Percentiles rank a stretch among this genome's conserved stretches.
Conservation (phyloP, 1,140 invertebrate genomes). For the Sipha flava region DNA sequence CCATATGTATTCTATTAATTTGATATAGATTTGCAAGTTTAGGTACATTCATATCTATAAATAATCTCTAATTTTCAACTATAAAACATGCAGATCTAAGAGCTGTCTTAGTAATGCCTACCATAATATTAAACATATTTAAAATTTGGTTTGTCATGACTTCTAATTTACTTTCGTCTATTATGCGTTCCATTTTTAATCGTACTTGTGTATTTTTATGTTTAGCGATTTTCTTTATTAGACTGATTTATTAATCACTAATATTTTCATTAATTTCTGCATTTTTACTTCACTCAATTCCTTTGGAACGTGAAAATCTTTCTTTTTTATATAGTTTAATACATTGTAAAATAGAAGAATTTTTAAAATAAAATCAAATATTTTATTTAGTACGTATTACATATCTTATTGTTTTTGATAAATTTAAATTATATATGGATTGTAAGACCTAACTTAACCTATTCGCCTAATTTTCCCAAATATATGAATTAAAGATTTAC, state of each 20-base stretch:
- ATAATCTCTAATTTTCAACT: neutral
- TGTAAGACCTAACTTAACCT: no score
- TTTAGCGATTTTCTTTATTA: neutral
- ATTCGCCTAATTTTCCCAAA: no score
- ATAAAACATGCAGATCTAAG: neutral
- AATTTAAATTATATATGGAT: no score
- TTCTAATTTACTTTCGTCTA: neutral
- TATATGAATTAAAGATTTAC: no score
- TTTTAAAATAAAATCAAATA: no score
- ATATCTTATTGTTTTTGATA: no score
- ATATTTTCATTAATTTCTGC: neutral
- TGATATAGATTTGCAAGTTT: neutral
- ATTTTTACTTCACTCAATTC: neutral
- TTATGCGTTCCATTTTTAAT: neutral
- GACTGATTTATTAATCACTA: neutral
- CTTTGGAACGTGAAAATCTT: neutral
- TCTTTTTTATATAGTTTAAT: neutral
- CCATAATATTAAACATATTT: neutral
- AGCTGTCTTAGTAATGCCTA: neutral
- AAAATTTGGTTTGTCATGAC: neutral
- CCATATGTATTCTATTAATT: neutral
- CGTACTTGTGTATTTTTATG: neutral
- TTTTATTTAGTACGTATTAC: no score
- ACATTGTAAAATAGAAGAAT: no score
- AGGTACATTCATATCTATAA: constrained; percentile 1